These are phyloP conservation scores for Cacatua alba DNA, from an alignment of 2,113 vertebrate species.

Conservation along the genomic window DNA sequence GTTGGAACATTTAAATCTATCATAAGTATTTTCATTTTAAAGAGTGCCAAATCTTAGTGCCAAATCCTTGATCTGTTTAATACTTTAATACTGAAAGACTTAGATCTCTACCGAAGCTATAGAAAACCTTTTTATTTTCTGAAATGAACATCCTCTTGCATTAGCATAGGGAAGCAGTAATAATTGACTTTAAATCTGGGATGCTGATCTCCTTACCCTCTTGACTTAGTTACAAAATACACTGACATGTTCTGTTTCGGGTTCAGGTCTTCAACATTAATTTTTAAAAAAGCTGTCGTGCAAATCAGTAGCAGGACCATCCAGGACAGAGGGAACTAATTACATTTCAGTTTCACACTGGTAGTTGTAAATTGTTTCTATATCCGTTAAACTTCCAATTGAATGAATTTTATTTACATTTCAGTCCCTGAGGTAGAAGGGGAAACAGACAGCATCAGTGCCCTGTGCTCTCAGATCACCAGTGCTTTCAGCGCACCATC, in stretches of 20 bases:
- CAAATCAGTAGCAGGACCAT: not conserved
- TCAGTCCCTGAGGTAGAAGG: slow-evolving; percentile 92
- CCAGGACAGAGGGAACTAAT: not conserved
- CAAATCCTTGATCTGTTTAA: not conserved
- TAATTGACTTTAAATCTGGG: not conserved
- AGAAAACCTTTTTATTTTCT: not conserved
- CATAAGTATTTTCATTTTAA: slow-evolving; percentile 17
- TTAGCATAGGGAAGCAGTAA: not conserved
- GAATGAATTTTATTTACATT: slow-evolving; percentile 36
- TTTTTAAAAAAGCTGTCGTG: not conserved
- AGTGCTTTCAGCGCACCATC: slow-evolving; percentile 89
- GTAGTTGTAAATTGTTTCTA: slow-evolving; percentile 9
- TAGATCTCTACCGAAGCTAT: not conserved
- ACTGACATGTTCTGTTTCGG: not conserved
- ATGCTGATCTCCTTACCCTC: not conserved
- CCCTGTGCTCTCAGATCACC: slow-evolving; percentile 96
- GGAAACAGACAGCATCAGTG: slow-evolving; percentile 94
- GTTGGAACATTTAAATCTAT: not conserved
- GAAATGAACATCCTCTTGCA: not conserved
- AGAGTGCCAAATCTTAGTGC: not conserved
- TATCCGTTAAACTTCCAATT: not conserved
- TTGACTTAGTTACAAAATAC: not conserved
- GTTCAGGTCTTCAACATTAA: not conserved
- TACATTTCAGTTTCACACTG: not conserved
- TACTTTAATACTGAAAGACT: not conserved